phyloP scores from a whole-genome alignment of 1,140 invertebrate species.

The Mactra quadrangularis region DNA sequence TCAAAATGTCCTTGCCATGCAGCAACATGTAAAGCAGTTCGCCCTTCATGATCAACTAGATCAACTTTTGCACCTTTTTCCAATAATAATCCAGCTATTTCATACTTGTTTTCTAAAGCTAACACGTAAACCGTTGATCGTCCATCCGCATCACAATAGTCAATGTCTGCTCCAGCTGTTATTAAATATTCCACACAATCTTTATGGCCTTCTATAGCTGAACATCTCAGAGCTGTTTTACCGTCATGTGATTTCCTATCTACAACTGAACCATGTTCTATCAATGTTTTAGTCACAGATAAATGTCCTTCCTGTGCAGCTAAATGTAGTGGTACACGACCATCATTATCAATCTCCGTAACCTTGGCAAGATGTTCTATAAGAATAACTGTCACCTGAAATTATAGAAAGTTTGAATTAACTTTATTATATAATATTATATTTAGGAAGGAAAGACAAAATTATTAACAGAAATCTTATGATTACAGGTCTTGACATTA shows the following conservation, averaged over 20 bases:
- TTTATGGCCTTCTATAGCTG: conserved; percentile 92
- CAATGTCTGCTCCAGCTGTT: conserved; percentile 92
- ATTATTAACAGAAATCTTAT: too few species aligned
- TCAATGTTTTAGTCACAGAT: conserved; percentile 73
- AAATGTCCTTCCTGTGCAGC: conserved; percentile 83
- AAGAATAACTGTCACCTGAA: conserved; percentile 87
- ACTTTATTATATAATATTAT: too few species aligned
- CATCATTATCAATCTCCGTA: conserved; percentile 94
- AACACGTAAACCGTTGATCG: conserved; percentile 96
- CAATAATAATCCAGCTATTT: conserved; percentile 89
- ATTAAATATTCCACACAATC: conserved; percentile 85
- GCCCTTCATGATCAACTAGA: conserved; percentile 94
- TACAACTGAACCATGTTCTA: conserved; percentile 83
- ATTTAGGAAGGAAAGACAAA: too few species aligned
- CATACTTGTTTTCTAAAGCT: conserved; percentile 94
- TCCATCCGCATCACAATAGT: conserved; percentile 95
- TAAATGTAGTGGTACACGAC: conserved; percentile 83
- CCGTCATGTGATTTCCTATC: conserved; percentile 96
- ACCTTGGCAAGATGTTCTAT: conserved; percentile 96
- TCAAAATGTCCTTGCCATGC: conserved; percentile 96
- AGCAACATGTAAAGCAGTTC: conserved; percentile 95
- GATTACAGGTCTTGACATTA: too few species aligned
- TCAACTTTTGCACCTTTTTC: conserved; percentile 90
- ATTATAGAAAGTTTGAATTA: too few species aligned
- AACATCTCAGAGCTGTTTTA: conserved; percentile 93